phyloP scores from a whole-genome alignment of 2,797 vertebrate genomes.

The Bradypodion ventrale region DNA sequence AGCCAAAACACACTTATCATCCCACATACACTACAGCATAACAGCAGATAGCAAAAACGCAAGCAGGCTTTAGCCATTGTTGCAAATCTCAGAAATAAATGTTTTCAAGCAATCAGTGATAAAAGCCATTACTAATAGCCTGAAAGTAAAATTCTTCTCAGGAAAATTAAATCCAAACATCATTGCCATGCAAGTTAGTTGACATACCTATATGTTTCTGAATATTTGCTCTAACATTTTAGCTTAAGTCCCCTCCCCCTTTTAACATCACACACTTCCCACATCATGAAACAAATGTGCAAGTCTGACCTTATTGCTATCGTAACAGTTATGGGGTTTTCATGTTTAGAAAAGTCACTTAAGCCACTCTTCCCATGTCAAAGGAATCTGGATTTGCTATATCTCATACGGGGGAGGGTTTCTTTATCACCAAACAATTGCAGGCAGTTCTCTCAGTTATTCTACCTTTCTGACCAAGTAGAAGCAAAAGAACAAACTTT shows the following conservation, averaged over 20 bases:
- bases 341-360: not conserved
- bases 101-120: not conserved
- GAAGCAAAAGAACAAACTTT: not conserved
- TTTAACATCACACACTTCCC: not conserved
- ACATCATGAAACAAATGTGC: not conserved
- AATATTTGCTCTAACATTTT: not conserved
- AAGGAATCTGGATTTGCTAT: not conserved
- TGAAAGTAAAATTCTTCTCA: constrained; percentile 24
- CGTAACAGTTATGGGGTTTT: not conserved
- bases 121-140: constrained; percentile 22
- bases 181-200: not conserved
- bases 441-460: not conserved
- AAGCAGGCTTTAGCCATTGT: not conserved
- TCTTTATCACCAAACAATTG: not conserved
- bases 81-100: not conserved
- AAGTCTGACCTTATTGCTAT: not conserved
- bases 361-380: not conserved
- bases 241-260: not conserved
- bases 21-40: not conserved
- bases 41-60: constrained; percentile 15
- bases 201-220: not conserved
- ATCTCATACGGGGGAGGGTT: not conserved
- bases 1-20: rapidly evolving
- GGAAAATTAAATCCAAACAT: not conserved
- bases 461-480: not conserved